Evolutionary conservation across 30 jellyfish, hydroid and myxozoan species (phyloP).

Genomic region (Hydractinia symbiolongicarpus): DNA sequence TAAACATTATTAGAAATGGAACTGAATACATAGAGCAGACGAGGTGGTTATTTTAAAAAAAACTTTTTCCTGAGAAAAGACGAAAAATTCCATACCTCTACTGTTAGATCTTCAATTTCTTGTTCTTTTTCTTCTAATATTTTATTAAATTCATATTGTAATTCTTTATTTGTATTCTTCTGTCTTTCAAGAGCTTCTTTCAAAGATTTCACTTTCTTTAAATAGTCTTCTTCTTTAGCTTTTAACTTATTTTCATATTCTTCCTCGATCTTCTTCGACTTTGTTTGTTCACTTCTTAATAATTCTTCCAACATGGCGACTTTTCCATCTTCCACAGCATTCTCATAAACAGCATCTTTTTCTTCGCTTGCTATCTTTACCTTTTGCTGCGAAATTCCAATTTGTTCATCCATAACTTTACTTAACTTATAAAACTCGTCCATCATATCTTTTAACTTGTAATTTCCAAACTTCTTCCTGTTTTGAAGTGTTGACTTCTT

Average conservation of each 20-base stretch:
- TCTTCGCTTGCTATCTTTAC: neutral
- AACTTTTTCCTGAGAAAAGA: neutral
- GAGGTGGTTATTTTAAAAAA: neutral
- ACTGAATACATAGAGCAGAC: neutral
- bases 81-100: neutral
- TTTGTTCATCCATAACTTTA: neutral
- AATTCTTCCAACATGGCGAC: neutral
- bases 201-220: neutral
- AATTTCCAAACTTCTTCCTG: neutral
- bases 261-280: neutral
- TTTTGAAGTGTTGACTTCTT: neutral
- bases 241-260: neutral
- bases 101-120: neutral
- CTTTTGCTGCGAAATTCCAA: neutral
- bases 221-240: neutral
- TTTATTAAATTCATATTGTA: neutral
- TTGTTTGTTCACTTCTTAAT: neutral
- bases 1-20: too few species aligned
- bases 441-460: neutral
- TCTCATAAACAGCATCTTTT: neutral
- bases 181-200: neutral
- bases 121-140: neutral
- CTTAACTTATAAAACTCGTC: conserved; percentile 1
- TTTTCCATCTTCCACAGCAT: neutral
- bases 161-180: neutral